Evolutionary conservation across 2,113 vertebrate genomes (phyloP).

Genomic region (Pseudorhombus dupliciocellatus): DNA sequence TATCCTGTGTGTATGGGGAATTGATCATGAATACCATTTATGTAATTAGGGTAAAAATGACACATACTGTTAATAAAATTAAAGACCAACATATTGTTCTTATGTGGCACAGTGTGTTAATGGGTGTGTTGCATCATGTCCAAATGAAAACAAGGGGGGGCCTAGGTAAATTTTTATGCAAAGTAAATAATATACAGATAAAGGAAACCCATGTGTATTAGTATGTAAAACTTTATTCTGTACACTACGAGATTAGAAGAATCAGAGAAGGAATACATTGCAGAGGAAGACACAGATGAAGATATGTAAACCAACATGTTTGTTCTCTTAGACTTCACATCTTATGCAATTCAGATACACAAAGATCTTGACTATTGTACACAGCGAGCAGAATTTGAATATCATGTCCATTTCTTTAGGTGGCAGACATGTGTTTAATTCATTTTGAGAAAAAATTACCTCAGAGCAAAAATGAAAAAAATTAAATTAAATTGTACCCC

Average conservation of each 20-base stretch:
- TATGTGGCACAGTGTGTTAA: no score
- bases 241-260: slow-evolving; percentile 68
- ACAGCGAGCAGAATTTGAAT: slow-evolving; percentile 4
- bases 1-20: no score
- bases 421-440: background rate
- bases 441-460: slow-evolving; percentile 1
- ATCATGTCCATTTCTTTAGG: slow-evolving; percentile 13
- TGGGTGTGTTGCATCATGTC: no score
- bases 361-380: slow-evolving; percentile 14
- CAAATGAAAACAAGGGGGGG: no score
- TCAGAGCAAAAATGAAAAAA: background rate
- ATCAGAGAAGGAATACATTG: slow-evolving; percentile 25
- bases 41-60: background rate
- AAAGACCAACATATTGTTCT: no score
- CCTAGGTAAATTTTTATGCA: no score
- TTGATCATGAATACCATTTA: no score
- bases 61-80: background rate
- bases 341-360: slow-evolving; percentile 3
- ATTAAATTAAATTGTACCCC: background rate
- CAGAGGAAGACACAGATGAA: slow-evolving; percentile 36
- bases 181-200: background rate
- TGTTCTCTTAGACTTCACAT: slow-evolving; percentile 30
- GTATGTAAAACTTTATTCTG: slow-evolving; percentile 75
- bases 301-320: slow-evolving; percentile 1
- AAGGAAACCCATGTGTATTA: slow-evolving; percentile 24